Evolutionary conservation across 2,888 invertebrate species (phyloP), one percentile per base, ranked within the genome.

Genomic region (Papilio elwesi): DNA sequence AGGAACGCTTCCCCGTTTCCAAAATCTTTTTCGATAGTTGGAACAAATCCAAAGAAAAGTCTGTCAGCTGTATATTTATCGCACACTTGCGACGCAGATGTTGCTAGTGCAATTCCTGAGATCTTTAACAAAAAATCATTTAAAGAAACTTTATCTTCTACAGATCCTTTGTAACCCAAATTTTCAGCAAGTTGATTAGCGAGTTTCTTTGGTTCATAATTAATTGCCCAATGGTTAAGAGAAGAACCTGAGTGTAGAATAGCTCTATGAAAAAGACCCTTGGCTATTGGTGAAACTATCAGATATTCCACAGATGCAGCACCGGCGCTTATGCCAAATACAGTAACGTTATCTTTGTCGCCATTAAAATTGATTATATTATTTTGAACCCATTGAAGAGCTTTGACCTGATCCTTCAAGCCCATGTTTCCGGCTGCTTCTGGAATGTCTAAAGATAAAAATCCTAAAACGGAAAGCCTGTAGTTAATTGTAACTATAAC

Each of bases 401-500:
- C 90, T 74, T 82, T 82, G 3, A 85, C 80, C 78, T 90, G 89
- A 75, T 90, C 90, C 80, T 88, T 90, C 0, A 90, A 78, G 0
- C 88, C 90, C 90, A 90, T 89, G 75, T 90, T 90, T 1, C 90
- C 90, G 3, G 85, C 73, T 36, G 82, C 87, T 77, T 90, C 87
- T 6, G 83, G 82, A 11, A 88, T 84, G 65, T 85, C 86, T 26
- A 90, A 77, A n/a, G 84, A 82, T 7, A 91, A 78, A 75, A 90
- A 92, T 15, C 92, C 92, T 10, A 92, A 82, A 3, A 87, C 81
- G 26, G 87, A 87, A 1, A 92, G 76, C 77, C 92, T 87, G 75
- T 92, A 93, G 76, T 93, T 93, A 7, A 92, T 81, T 2, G 88
- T 84, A 0, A 93, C 91, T 4, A 94, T 78, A 5, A 93, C 83